Evolutionary conservation across 1,140 invertebrate species (phyloP), one percentile per base, ranked within the genome.

Genomic region (Chironomus tepperi): DNA sequence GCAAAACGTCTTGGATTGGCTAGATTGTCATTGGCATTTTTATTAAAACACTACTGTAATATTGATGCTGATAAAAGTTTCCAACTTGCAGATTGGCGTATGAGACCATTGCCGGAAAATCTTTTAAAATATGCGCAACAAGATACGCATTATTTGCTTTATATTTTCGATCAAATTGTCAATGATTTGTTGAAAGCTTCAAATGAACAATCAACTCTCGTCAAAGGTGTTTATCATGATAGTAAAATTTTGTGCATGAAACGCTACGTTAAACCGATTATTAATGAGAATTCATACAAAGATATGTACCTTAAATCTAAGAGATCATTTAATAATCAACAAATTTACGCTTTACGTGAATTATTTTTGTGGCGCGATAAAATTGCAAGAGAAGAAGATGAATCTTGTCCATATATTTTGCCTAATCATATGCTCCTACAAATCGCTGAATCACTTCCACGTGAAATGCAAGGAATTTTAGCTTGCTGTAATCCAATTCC

Each of bases 21-120:
- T 0, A 87, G 88, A 42, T 84, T 91, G 3, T 95, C 93, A 18
- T 84, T 99, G 24, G 88, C 91, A 0, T 90, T 90, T 83, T 83
- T 99, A 2, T 82, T 99, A 8, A 86, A 90, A 76, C 84, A 86
- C 64, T 97, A 94, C 80, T 96, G 95, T 80, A 83, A 88, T 19
- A 83, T 97, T 12, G 84, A 89, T 76, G 86, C 91, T 1, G 90
- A 98, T 79, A 99, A 99, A 84, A 88, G 84, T 75, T 96, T 92
- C 81, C 97, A 98, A 82, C 81, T 96, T 42, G 95, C 96, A 2
- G 98, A 99, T 83, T 99, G 98, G 98, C 89, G 98, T 76, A 93
- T 97, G 21, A 86, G 91, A 73, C 98, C 98, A 0, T 83, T 99
- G 43, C 92, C 94, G 0, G 85, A 89, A 34, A 90, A 94, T 78